phyloP scores from a whole-genome alignment of 2,888 invertebrate species.

The Calameuta idolon region DNA sequence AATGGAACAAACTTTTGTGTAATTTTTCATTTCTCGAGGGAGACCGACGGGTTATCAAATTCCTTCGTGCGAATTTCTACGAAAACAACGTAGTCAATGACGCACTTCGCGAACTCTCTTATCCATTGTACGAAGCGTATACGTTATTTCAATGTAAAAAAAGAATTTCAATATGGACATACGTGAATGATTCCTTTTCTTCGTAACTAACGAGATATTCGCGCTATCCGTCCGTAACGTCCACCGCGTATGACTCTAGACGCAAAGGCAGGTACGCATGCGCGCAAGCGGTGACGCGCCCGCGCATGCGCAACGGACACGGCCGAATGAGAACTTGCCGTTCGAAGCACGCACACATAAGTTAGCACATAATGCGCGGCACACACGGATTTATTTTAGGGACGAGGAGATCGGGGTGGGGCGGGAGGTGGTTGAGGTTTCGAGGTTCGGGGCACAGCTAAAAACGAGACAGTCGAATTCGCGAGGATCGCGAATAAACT shows the following conservation, averaged over 20 bases:
- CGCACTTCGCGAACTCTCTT: neutral
- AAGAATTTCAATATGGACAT: neutral
- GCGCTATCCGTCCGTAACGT: neutral
- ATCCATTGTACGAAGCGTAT: neutral
- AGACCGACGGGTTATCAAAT: neutral
- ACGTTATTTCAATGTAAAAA: no score
- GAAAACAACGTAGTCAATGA: no score
- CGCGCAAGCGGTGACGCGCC: constrained; percentile 43
- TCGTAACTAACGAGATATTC: neutral
- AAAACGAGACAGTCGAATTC: constrained; percentile 5
- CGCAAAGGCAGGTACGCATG: constrained; percentile 22
- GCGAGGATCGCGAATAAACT: constrained; percentile 7
- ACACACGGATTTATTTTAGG: constrained; percentile 16
- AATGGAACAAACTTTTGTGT: neutral
- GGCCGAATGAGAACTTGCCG: constrained; percentile 31
- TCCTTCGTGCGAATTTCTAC: no score
- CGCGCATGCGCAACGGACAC: constrained; percentile 26
- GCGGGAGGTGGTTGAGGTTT: neutral
- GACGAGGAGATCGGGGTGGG: neutral
- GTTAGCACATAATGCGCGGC: constrained; percentile 20
- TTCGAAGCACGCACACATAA: constrained; percentile 17
- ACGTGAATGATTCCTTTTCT: neutral
- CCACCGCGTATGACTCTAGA: neutral
- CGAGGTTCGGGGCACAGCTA: neutral
- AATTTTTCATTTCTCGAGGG: neutral